These are phyloP conservation scores for Neopelma chrysocephalum DNA, from an alignment of 2,797 vertebrate genomes.

Conservation along the genomic window DNA sequence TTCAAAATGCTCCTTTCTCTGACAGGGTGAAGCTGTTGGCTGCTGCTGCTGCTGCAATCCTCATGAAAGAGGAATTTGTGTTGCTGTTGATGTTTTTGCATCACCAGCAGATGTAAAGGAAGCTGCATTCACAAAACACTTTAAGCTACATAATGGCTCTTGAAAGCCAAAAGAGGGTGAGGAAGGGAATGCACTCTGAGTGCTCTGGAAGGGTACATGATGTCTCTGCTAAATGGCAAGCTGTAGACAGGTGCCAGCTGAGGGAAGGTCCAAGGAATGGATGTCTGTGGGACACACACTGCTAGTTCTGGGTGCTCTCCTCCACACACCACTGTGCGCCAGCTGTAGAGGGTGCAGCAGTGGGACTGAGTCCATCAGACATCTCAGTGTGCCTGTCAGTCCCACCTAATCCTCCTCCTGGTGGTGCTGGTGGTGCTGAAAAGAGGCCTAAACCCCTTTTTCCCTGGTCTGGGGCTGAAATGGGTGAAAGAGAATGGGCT, in stretches of 20 bases:
- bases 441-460: background rate
- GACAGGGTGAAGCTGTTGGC: background rate
- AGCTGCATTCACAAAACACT: conserved; percentile 39
- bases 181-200: background rate
- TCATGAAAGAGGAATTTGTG: background rate
- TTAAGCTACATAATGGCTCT: conserved; percentile 34
- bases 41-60: conserved; percentile 1
- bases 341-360: background rate
- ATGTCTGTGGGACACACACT: background rate
- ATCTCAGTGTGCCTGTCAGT: background rate
- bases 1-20: background rate
- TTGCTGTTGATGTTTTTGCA: conserved; percentile 19
- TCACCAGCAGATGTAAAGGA: conserved; percentile 61
- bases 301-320: fast-evolving
- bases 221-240: background rate
- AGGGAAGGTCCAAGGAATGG: background rate
- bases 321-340: background rate
- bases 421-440: background rate
- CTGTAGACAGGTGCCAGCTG: conserved; percentile 1
- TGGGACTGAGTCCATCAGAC: background rate
- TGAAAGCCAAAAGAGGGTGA: conserved; percentile 31
- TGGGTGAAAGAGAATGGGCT: background rate
- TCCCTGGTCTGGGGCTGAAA: background rate
- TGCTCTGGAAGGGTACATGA: conserved; percentile 9
- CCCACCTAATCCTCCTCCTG: background rate